These are phyloP conservation scores for Pelosia muscerda DNA, from an alignment of 2,888 invertebrate species.

Conservation along the genomic window DNA sequence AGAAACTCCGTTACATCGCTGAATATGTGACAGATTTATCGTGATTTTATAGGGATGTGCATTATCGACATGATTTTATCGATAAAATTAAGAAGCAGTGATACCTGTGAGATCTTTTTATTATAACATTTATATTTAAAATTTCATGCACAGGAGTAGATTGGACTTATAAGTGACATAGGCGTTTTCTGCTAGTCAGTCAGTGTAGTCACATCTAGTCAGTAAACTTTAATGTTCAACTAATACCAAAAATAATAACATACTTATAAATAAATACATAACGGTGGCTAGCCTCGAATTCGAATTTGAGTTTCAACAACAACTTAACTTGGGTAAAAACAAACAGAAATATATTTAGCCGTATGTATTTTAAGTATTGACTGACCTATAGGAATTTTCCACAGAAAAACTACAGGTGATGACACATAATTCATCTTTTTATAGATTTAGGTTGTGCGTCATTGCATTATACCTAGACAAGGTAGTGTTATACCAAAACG, in stretches of 20 bases:
- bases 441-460: neutral
- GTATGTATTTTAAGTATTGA: neutral
- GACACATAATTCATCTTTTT: neutral
- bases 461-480: neutral
- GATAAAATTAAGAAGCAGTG: slow-evolving; percentile 30
- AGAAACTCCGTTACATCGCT: slow-evolving; percentile 86
- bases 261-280: too few relatives aligned
- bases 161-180: neutral
- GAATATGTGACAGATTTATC: slow-evolving; percentile 87
- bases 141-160: neutral
- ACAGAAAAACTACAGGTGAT: neutral
- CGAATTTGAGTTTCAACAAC: too few relatives aligned
- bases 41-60: slow-evolving; percentile 72
- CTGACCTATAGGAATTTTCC: neutral
- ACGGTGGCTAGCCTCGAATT: too few relatives aligned
- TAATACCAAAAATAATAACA: too few relatives aligned
- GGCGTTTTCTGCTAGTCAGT: neutral
- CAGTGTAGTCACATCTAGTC: too few relatives aligned
- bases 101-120: neutral
- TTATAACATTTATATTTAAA: neutral
- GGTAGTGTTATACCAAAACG: neutral
- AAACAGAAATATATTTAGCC: neutral
- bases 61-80: slow-evolving; percentile 33
- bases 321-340: too few relatives aligned
- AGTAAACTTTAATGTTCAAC: too few relatives aligned